phyloP scores from a whole-genome alignment of 2,113 vertebrate species.

The Ophiodon elongatus region DNA sequence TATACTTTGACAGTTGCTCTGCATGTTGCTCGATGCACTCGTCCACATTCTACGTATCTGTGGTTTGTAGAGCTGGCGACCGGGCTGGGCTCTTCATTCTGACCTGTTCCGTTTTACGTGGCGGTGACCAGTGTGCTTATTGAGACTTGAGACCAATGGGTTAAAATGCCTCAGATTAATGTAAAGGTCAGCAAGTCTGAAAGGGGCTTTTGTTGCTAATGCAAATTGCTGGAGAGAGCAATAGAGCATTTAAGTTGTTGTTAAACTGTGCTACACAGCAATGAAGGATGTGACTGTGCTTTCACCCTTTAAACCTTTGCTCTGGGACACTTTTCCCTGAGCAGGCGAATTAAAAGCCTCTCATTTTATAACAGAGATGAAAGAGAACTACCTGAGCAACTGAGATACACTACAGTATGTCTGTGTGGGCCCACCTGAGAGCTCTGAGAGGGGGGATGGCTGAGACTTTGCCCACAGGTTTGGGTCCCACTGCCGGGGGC shows the following conservation, averaged over 20 bases:
- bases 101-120: not conserved
- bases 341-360: not conserved
- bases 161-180: not conserved
- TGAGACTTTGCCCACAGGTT: conserved; percentile 70
- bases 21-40: too few relatives aligned
- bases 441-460: conserved; percentile 75
- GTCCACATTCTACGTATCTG: too few relatives aligned
- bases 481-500: conserved; percentile 80
- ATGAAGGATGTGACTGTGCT: not conserved
- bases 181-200: not conserved
- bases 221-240: not conserved
- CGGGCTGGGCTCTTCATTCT: too few relatives aligned
- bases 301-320: not conserved
- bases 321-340: not conserved
- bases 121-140: not conserved
- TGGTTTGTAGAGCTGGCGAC: too few relatives aligned
- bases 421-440: conserved; percentile 76
- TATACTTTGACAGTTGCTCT: too few relatives aligned
- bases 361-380: not conserved
- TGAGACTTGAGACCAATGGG: not conserved
- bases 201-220: not conserved
- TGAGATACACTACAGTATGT: not conserved
- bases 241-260: not conserved
- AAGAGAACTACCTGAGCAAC: not conserved
- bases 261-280: not conserved